These are phyloP conservation scores for Mugil cephalus DNA, from an alignment of 2,113 vertebrate species.

Conservation along the genomic window DNA sequence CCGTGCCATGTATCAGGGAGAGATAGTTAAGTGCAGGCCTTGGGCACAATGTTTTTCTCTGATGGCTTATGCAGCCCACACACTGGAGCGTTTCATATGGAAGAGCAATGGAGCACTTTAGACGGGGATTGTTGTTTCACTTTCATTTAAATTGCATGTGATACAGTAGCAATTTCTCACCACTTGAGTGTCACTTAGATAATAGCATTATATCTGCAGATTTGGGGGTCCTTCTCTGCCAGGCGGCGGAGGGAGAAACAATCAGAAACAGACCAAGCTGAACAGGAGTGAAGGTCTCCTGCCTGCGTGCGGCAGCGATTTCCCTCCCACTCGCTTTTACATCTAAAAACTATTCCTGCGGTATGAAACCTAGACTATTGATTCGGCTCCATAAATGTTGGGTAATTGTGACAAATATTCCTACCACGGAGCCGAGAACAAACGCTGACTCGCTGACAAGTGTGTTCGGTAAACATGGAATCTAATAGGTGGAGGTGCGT, in stretches of 20 bases:
- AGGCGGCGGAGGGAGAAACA: slow-evolving; percentile 23
- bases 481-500: slow-evolving; percentile 18
- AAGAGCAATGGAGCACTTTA: slow-evolving; percentile 51
- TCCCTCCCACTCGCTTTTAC: slow-evolving; percentile 29
- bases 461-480: neutral
- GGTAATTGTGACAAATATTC: slow-evolving; percentile 60
- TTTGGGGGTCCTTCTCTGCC: slow-evolving; percentile 38
- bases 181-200: slow-evolving; percentile 62
- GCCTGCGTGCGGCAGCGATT: slow-evolving; percentile 3
- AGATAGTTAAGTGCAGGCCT: slow-evolving; percentile 58
- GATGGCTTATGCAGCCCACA: slow-evolving; percentile 58
- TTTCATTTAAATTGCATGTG: slow-evolving; percentile 65
- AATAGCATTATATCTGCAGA: slow-evolving; percentile 58
- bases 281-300: slow-evolving; percentile 21
- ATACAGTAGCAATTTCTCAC: slow-evolving; percentile 59
- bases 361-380: slow-evolving; percentile 25
- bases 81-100: slow-evolving; percentile 39
- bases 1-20: slow-evolving; percentile 18
- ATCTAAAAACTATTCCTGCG: slow-evolving; percentile 33
- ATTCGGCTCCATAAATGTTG: slow-evolving; percentile 61
- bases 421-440: slow-evolving; percentile 8
- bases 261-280: slow-evolving; percentile 13
- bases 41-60: slow-evolving; percentile 53
- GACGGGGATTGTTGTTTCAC: slow-evolving; percentile 52
- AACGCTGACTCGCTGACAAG: neutral